Evolutionary conservation across 2,113 vertebrate genomes (phyloP).

Genomic region (Daubentonia madagascariensis): DNA sequence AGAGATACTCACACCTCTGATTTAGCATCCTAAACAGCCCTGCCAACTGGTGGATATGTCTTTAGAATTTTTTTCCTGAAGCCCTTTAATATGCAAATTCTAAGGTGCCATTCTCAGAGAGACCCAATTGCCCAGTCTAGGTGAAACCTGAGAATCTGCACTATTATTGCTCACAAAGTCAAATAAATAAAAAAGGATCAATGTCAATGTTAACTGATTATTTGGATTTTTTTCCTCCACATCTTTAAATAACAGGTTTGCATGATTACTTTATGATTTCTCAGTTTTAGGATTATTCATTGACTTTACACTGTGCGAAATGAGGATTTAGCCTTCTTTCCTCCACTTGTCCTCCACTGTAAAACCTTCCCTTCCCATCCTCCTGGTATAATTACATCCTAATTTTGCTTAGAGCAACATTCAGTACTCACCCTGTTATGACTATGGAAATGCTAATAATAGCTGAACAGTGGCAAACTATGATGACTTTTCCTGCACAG

Average conservation of each 20-base stretch:
- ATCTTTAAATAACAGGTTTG: too few species aligned
- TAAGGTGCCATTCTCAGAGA: neutral
- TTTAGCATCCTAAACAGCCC: too few species aligned
- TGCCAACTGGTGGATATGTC: too few species aligned
- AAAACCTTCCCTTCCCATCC: neutral
- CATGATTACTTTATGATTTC: neutral
- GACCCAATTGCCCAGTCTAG: neutral
- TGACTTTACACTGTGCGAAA: neutral
- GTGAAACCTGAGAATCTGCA: neutral
- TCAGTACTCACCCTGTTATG: too few species aligned
- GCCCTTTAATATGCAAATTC: neutral
- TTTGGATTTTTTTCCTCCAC: neutral
- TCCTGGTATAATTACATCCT: neutral
- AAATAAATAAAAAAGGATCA: neutral
- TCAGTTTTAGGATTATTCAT: neutral
- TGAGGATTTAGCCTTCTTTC: neutral
- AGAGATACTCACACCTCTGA: neutral
- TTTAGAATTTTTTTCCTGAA: too few species aligned
- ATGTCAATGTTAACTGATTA: neutral
- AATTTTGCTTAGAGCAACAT: neutral
- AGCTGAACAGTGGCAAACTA: neutral
- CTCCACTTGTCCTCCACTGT: neutral
- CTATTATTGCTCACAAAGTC: neutral
- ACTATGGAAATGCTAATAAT: neutral
- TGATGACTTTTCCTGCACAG: neutral